A percentile compares a stretch with the other conserved stretches of the same genome.
Evolutionary conservation across 2,888 invertebrate genomes (phyloP).

Genomic region (Melolontha melolontha): DNA sequence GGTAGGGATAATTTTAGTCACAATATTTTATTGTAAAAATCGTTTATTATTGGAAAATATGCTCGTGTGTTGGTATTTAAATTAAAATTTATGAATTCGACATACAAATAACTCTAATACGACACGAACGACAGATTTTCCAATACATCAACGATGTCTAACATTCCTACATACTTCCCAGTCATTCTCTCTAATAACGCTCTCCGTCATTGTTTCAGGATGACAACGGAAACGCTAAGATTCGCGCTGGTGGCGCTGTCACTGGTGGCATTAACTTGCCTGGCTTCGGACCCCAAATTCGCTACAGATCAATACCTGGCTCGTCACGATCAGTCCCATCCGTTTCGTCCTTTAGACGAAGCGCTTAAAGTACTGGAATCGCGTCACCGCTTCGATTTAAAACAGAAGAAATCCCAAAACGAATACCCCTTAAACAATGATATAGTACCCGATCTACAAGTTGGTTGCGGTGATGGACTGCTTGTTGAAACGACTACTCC

Average conservation of each 20-base stretch:
- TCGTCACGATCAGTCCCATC: constrained; percentile 34
- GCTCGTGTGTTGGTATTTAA: too few species aligned
- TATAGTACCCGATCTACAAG: constrained; percentile 43
- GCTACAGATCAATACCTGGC: constrained; percentile 53
- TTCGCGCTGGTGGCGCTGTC: constrained; percentile 34
- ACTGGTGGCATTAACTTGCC: constrained; percentile 8
- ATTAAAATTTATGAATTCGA: too few species aligned
- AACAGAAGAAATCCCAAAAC: constrained; percentile 25
- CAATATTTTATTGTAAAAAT: too few species aligned
- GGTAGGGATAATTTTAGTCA: too few species aligned
- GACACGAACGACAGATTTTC: too few species aligned
- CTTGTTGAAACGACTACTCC: constrained; percentile 16
- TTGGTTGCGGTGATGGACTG: constrained; percentile 44
- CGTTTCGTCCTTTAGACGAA: constrained; percentile 49
- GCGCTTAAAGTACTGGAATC: constrained; percentile 28
- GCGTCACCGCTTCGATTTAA: constrained; percentile 27
- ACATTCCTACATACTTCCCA: constrained; percentile 2
- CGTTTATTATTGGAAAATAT: too few species aligned
- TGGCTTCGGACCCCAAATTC: constrained; percentile 43
- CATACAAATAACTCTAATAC: too few species aligned
- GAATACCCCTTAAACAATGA: constrained; percentile 1
- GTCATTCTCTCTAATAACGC: constrained; percentile 17
- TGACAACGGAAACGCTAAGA: constrained; percentile 50
- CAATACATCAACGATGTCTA: too few species aligned
- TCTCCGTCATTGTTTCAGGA: constrained; percentile 52